phyloP scores from a whole-genome alignment of 2,113 vertebrate species.

The Caranx ignobilis region DNA sequence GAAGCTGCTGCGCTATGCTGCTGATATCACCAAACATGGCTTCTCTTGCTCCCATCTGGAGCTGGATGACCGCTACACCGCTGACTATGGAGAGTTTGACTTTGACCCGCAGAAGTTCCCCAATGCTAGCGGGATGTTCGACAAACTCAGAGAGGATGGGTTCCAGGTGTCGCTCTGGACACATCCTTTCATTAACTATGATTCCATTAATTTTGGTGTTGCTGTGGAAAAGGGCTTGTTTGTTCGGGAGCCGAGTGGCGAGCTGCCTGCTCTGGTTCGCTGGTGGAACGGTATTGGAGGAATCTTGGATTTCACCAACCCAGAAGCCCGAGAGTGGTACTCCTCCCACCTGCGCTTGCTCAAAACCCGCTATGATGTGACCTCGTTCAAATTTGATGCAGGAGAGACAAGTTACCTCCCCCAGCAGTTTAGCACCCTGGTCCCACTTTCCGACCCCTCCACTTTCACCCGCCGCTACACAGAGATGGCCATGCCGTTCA shows the following conservation, averaged over 20 bases:
- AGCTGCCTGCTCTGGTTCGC: conserved; percentile 88
- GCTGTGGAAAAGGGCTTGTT: conserved; percentile 89
- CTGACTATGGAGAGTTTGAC: conserved; percentile 90
- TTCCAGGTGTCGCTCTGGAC: conserved; percentile 91
- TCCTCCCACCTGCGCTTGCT: conserved; percentile 86
- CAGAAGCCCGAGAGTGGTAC: conserved; percentile 90
- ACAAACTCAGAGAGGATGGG: conserved; percentile 81
- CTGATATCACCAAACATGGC: conserved; percentile 85
- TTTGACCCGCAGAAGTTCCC: conserved; percentile 92
- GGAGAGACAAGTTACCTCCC: conserved; percentile 96
- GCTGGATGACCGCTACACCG: conserved; percentile 91
- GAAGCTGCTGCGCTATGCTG: conserved; percentile 85
- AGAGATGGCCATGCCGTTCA: conserved; percentile 92
- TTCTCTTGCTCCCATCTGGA: conserved; percentile 93
- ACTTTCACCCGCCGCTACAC: conserved; percentile 92
- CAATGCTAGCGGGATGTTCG: conserved; percentile 89
- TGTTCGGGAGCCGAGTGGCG: conserved; percentile 85
- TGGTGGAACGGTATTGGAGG: conserved; percentile 96
- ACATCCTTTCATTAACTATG: conserved; percentile 91
- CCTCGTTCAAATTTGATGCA: conserved; percentile 95
- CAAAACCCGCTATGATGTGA: conserved; percentile 86
- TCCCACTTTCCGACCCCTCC: conserved; percentile 88
- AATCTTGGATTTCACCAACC: conserved; percentile 95
- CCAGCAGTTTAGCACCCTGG: conserved; percentile 89
- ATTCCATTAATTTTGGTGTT: conserved; percentile 88